Evolutionary conservation across 2,888 invertebrate species (phyloP), one percentile per base, ranked within the genome.

Genomic region (Drosophila formosana): DNA sequence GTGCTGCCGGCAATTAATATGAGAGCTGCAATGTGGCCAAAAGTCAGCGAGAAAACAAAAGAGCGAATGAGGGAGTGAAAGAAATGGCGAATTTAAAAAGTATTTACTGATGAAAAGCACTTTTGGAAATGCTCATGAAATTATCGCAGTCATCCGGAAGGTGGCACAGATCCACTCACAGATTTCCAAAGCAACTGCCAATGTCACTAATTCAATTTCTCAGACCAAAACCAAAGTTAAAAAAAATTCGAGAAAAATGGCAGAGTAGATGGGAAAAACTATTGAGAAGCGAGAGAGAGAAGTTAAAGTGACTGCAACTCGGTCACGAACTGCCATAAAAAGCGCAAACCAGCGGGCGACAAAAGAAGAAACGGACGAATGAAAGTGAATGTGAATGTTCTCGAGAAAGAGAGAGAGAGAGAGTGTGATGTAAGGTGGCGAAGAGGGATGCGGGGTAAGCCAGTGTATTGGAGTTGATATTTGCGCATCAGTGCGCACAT

Each of bases 401-500:
- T 50, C 58, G 62, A 45, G 30, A 63, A 13, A 28, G 32, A 28
- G 9, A 8, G 6, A 13, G 32, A 60, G 43, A 13, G 39, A 5
- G 28, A 26, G 53, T 18, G 18, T 18, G 18, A 18, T 18, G 18
- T 18, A 18, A 18, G 18, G 18, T 18, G 18, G 18, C 18, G 18
- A 18, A 18, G n/a, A 4, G 3, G 18, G 39, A 7, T 13, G 7
- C 7, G 50, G 43, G 25, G 55, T 26, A 60, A 66, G 60, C 28
- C 78, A 56, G 83, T 88, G 84, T 83, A 89, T 82, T 89, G 85
- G 55, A 87, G 82, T 88, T 84, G 75, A 89, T 88, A 84, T 84
- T 85, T 81, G 76, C 86, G 78, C 90, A 82, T 89, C 90, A 88
- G 70, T 84, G 90, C 76, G 75, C 88, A 78, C 90, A 90, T 90